A percentile compares a stretch with the other conserved stretches of the same genome.
Evolutionary conservation across 2,113 vertebrate species (phyloP).

Genomic region (Xenopus laevis): DNA sequence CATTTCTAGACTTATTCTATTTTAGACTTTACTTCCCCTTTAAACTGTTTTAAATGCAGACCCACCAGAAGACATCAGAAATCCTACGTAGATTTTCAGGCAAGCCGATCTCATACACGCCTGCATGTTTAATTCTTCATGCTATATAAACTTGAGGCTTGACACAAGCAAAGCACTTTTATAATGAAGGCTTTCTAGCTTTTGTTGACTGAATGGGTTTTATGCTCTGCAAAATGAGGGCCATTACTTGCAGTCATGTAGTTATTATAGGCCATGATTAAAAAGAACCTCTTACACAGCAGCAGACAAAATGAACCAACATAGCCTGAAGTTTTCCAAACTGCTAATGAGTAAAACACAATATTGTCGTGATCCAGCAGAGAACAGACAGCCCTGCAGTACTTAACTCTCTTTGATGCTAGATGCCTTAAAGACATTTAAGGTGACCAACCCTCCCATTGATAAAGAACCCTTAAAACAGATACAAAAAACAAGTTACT

Average conservation of each 20-base stretch:
- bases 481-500: too few relatives aligned
- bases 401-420: neutral
- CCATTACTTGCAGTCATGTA: neutral
- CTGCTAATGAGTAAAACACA: neutral
- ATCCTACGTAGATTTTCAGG: neutral
- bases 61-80: too few relatives aligned
- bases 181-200: neutral
- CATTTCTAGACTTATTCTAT: too few relatives aligned
- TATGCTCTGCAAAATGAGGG: neutral
- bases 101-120: neutral
- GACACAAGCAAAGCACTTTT: neutral
- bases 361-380: neutral
- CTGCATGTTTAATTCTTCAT: neutral
- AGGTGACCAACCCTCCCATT: too few relatives aligned
- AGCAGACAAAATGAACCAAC: neutral
- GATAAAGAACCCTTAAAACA: too few relatives aligned
- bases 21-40: too few relatives aligned
- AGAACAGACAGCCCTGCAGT: neutral
- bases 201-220: neutral
- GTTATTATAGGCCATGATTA: constrained; percentile 6
- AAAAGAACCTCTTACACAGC: neutral
- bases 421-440: neutral
- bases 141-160: neutral
- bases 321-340: neutral
- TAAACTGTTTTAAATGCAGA: too few relatives aligned